A percentile compares a stretch with the other conserved stretches of the same genome.
phyloP scores from a whole-genome alignment of 2,113 vertebrate genomes.

The Lipophrys pholis region DNA sequence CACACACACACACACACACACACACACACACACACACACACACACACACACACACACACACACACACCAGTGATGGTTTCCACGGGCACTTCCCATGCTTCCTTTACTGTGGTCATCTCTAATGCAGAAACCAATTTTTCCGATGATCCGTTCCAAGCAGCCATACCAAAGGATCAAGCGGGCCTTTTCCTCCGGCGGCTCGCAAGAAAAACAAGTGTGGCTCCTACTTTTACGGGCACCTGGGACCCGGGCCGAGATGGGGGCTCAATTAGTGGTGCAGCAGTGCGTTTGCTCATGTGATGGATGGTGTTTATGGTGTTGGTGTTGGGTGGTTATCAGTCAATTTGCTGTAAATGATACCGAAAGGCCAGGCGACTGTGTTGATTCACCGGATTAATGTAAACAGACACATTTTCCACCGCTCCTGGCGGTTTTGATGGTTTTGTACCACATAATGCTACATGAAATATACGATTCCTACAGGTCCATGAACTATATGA shows the following conservation, averaged over 20 bases:
- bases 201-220: conserved; percentile 69
- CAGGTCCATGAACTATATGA: conserved; percentile 27
- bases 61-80: conserved; percentile 19
- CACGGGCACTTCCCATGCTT: conserved; percentile 26
- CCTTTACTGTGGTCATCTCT: conserved; percentile 40
- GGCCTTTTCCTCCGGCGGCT: conserved; percentile 41
- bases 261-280: conserved; percentile 76
- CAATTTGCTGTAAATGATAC: conserved; percentile 75
- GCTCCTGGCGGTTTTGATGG: conserved; percentile 45
- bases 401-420: conserved; percentile 62
- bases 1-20: conserved; percentile 19
- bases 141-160: conserved; percentile 51
- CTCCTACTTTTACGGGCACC: conserved; percentile 67
- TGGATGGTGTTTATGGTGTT: conserved; percentile 76
- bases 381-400: conserved; percentile 52
- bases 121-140: conserved; percentile 53
- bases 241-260: conserved; percentile 56
- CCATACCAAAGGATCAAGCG: conserved; percentile 52
- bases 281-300: conserved; percentile 61
- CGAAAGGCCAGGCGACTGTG: conserved; percentile 50
- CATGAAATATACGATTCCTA: conserved; percentile 19
- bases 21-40: not conserved
- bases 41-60: not conserved
- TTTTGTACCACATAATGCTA: conserved; percentile 26
- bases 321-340: conserved; percentile 79